Percentiles rank a stretch among this genome's conserved stretches.
phyloP scores from a whole-genome alignment of 2,113 vertebrate genomes.

The Origma solitaria region DNA sequence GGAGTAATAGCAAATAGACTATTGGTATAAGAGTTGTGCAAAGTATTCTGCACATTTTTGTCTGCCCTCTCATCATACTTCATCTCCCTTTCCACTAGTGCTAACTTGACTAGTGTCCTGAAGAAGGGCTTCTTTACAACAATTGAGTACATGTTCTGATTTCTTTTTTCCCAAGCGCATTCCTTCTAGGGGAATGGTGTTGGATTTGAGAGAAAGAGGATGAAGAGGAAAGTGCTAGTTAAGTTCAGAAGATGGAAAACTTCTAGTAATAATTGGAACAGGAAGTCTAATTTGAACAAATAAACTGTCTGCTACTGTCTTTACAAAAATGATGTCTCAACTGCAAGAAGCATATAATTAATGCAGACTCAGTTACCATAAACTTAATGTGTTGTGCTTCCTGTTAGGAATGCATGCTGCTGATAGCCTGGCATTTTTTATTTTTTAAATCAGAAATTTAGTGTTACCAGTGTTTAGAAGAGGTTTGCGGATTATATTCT shows the following conservation, averaged over 20 bases:
- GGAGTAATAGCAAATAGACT: background rate
- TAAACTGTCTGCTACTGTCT: background rate
- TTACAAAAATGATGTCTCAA: background rate
- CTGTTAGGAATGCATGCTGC: background rate
- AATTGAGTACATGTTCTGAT: background rate
- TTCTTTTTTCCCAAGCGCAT: background rate
- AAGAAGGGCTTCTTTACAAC: background rate
- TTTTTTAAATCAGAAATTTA: background rate
- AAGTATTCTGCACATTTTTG: background rate
- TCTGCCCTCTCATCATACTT: background rate
- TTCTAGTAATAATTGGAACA: background rate
- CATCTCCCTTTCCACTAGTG: background rate
- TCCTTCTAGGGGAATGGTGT: background rate
- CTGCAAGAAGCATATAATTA: background rate
- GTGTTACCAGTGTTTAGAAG: background rate
- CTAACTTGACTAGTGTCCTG: background rate
- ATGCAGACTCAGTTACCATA: background rate
- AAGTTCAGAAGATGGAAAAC: background rate
- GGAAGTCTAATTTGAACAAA: background rate
- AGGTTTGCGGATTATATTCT: background rate
- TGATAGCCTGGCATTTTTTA: background rate
- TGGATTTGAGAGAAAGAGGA: background rate
- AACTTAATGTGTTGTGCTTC: background rate
- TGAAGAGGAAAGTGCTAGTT: background rate
- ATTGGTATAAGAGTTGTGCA: accelerated